These are phyloP conservation scores for Chelonia mydas DNA, from an alignment of 2,797 vertebrate species.

Conservation along the genomic window DNA sequence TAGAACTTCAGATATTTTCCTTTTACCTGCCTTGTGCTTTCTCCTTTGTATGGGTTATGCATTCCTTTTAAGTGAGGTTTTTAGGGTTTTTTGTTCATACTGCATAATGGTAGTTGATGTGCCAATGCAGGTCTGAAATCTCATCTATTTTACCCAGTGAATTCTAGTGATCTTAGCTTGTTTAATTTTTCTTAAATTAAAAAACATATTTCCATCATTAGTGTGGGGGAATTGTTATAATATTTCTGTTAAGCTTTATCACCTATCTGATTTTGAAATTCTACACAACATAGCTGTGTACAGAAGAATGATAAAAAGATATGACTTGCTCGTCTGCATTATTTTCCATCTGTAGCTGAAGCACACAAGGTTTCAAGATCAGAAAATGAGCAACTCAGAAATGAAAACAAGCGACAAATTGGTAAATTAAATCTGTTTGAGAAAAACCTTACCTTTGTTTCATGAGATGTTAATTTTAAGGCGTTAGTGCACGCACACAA, in stretches of 20 bases:
- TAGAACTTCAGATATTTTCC: slow-evolving; percentile 69
- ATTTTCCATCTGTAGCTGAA: slow-evolving; percentile 84
- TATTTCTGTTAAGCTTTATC: neutral
- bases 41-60: neutral
- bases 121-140: neutral
- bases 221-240: neutral
- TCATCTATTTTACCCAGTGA: neutral
- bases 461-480: slow-evolving; percentile 14
- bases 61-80: neutral
- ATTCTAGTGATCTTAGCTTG: neutral
- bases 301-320: slow-evolving; percentile 23
- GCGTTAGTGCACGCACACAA: neutral
- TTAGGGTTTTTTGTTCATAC: neutral
- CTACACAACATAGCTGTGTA: slow-evolving; percentile 5
- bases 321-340: slow-evolving; percentile 67
- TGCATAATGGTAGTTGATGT: neutral
- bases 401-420: slow-evolving; percentile 89
- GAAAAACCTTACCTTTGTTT: slow-evolving; percentile 31
- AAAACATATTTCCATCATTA: neutral
- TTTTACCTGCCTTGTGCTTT: slow-evolving; percentile 1
- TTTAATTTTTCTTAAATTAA: neutral
- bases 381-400: slow-evolving; percentile 87
- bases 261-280: neutral
- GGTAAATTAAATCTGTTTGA: slow-evolving; percentile 80
- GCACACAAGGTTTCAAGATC: slow-evolving; percentile 86